Evolutionary conservation across 2,888 invertebrate genomes (phyloP).

Genomic region (Zhengitettix transpicula): DNA sequence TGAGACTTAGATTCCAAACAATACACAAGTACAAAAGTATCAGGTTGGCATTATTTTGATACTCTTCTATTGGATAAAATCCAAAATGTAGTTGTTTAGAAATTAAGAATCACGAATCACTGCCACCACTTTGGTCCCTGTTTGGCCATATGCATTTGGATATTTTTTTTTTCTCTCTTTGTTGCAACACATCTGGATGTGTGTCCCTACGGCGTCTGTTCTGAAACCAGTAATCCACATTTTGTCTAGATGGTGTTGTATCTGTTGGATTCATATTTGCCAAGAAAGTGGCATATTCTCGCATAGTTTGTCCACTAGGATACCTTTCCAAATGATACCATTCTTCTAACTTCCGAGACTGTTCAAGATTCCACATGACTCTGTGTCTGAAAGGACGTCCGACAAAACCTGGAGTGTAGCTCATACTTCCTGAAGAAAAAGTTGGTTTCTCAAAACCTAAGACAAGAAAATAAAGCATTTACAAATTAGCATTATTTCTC

Average conservation of each 20-base stretch:
- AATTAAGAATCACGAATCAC: background rate
- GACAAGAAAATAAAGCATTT: too few species aligned
- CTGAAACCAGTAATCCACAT: constrained; percentile 13
- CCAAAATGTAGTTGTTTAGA: background rate
- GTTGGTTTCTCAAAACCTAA: too few species aligned
- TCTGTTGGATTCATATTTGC: constrained; percentile 3
- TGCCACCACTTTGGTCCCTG: constrained; percentile 6
- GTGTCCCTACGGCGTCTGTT: constrained; percentile 9
- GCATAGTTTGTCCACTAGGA: constrained; percentile 9
- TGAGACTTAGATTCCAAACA: too few species aligned
- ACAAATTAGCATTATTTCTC: too few species aligned
- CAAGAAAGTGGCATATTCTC: constrained; percentile 8
- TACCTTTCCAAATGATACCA: constrained; percentile 11
- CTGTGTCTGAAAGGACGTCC: constrained; percentile 8
- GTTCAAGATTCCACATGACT: constrained; percentile 10
- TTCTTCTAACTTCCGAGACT: constrained; percentile 7
- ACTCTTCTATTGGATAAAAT: too few species aligned
- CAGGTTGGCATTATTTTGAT: too few species aligned
- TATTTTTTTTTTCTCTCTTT: constrained; percentile 10
- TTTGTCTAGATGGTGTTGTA: constrained; percentile 8
- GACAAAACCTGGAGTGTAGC: background rate
- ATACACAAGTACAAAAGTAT: too few species aligned
- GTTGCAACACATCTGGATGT: constrained; percentile 11
- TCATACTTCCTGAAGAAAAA: too few species aligned
- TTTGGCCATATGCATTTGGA: constrained; percentile 9